phyloP scores from a whole-genome alignment of 2,113 vertebrate species.

The Serilophus lunatus region DNA sequence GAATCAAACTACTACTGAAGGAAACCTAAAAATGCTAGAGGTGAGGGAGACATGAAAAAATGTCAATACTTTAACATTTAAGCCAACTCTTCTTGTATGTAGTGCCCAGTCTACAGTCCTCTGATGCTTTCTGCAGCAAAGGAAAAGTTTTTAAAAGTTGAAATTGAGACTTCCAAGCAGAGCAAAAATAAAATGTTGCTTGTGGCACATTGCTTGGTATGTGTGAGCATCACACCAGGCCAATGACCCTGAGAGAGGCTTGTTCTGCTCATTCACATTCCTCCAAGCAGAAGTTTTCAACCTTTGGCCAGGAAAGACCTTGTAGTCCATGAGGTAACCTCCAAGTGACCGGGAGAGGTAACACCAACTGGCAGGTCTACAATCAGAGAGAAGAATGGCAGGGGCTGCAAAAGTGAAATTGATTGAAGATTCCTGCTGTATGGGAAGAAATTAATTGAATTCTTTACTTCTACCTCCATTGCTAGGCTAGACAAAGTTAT shows the following conservation, averaged over 20 bases:
- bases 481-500: background rate
- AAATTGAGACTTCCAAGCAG: background rate
- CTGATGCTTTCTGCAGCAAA: background rate
- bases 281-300: background rate
- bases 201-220: background rate
- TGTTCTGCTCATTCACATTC: background rate
- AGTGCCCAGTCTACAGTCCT: background rate
- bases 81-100: background rate
- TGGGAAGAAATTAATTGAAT: background rate
- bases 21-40: background rate
- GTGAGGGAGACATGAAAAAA: background rate
- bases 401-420: background rate
- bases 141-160: background rate
- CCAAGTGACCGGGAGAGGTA: background rate
- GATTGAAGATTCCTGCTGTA: background rate
- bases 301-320: background rate
- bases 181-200: background rate
- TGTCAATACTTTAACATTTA: background rate
- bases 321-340: background rate
- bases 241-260: background rate
- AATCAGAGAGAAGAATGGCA: background rate
- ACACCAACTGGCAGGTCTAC: background rate
- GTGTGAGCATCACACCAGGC: background rate
- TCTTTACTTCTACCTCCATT: background rate
- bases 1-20: background rate